phyloP scores from a whole-genome alignment of 2,113 vertebrate species.

The Aptenodytes forsteri region DNA sequence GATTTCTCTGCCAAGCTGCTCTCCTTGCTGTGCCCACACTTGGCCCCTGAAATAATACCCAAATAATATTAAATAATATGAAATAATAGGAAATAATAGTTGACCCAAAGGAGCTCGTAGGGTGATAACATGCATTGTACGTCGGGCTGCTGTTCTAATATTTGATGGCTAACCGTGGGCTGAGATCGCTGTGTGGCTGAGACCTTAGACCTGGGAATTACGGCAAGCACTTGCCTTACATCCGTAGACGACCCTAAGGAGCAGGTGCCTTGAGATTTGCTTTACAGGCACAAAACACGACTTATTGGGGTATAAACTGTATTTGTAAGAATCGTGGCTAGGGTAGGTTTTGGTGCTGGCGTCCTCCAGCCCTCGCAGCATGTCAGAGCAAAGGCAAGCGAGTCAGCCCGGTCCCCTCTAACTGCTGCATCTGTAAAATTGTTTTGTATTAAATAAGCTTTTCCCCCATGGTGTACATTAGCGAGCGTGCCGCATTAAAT shows the following conservation, averaged over 20 bases:
- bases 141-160: accelerated
- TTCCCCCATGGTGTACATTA: not conserved
- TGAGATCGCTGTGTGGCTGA: not conserved
- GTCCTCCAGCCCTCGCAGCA: not conserved
- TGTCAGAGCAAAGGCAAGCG: not conserved
- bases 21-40: not conserved
- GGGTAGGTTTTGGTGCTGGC: not conserved
- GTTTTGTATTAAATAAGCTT: slow-evolving; percentile 17
- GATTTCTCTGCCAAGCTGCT: not conserved
- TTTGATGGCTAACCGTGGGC: too few species aligned
- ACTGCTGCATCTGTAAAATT: not conserved
- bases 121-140: not conserved
- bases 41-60: not conserved
- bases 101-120: not conserved
- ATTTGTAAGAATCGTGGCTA: not conserved
- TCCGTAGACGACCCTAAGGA: not conserved
- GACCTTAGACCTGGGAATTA: not conserved
- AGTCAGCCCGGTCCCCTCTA: not conserved
- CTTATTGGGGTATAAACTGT: not conserved
- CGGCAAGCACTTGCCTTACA: accelerated
- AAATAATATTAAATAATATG: not conserved
- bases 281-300: not conserved
- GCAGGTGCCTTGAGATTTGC: not conserved
- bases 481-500: not conserved
- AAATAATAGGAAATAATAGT: not conserved